A percentile compares a stretch with the other conserved stretches of the same genome.
Evolutionary conservation across 2,113 vertebrate genomes (phyloP).

Genomic region (Oriolus oriolus): DNA sequence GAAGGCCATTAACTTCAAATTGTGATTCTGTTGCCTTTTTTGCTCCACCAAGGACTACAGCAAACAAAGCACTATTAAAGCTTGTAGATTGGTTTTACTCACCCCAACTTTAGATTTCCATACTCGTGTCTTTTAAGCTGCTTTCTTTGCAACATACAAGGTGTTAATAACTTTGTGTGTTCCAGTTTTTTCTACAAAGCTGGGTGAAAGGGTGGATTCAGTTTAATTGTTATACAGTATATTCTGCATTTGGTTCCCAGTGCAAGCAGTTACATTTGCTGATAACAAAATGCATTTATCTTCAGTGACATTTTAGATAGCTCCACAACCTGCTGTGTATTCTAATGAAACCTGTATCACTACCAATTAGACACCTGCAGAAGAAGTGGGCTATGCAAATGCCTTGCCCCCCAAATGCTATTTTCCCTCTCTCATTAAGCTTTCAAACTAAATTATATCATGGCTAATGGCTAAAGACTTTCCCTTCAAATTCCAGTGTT

Average conservation of each 20-base stretch:
- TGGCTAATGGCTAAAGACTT: slow-evolving; percentile 21
- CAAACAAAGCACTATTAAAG: background rate
- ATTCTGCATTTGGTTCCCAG: background rate
- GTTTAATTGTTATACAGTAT: background rate
- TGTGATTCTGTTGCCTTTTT: background rate
- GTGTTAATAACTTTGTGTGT: background rate
- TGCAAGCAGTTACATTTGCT: background rate
- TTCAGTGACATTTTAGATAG: slow-evolving; percentile 16
- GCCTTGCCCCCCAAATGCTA: background rate
- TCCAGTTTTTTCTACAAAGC: background rate
- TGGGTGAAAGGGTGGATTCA: background rate
- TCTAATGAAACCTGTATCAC: slow-evolving; percentile 54
- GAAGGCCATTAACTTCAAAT: background rate
- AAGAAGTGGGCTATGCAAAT: slow-evolving; percentile 53
- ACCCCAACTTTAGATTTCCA: background rate
- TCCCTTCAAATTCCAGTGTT: background rate
- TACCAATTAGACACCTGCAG: slow-evolving; percentile 58
- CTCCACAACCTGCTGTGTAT: slow-evolving; percentile 33
- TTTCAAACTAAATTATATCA: slow-evolving; percentile 48
- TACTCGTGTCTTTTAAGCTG: background rate
- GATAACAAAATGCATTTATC: slow-evolving; percentile 32
- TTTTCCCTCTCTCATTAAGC: slow-evolving; percentile 48
- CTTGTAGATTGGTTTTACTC: background rate
- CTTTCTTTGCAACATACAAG: background rate
- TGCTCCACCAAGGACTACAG: background rate